These are phyloP conservation scores for Cantharis lateralis DNA, from an alignment of 2,888 invertebrate species.

Conservation along the genomic window DNA sequence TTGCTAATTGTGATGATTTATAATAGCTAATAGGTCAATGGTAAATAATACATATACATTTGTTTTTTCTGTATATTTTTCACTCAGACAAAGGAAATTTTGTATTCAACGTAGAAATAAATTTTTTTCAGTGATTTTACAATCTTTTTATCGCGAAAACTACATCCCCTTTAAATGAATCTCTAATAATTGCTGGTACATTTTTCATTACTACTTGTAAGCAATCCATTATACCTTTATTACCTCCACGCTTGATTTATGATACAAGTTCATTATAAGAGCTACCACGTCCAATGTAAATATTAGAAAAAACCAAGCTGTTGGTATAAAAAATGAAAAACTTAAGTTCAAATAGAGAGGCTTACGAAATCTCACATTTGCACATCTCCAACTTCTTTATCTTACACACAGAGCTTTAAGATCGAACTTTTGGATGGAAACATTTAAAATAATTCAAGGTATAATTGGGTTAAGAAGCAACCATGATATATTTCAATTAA, in stretches of 20 bases:
- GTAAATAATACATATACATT: too few species aligned
- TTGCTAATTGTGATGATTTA: too few species aligned
- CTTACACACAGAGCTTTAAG: not conserved
- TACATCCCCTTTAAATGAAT: not conserved
- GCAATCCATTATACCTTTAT: not conserved
- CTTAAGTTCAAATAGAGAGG: not conserved
- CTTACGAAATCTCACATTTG: not conserved
- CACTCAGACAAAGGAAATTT: too few species aligned
- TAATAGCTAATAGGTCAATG: too few species aligned
- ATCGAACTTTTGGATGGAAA: not conserved
- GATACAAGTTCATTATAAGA: not conserved
- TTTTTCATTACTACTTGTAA: not conserved
- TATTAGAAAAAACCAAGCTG: not conserved
- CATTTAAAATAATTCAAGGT: not conserved
- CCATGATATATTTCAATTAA: not conserved
- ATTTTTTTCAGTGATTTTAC: not conserved
- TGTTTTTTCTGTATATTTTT: too few species aligned
- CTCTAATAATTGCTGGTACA: not conserved
- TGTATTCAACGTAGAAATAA: too few species aligned
- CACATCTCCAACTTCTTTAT: not conserved
- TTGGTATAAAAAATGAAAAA: not conserved
- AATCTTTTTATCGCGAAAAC: not conserved
- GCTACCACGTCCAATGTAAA: not conserved
- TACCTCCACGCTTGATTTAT: not conserved
- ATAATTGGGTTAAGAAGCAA: not conserved